Evolutionary conservation across 2,797 vertebrate species (phyloP).

Genomic region (Sphenopsis melanotis): DNA sequence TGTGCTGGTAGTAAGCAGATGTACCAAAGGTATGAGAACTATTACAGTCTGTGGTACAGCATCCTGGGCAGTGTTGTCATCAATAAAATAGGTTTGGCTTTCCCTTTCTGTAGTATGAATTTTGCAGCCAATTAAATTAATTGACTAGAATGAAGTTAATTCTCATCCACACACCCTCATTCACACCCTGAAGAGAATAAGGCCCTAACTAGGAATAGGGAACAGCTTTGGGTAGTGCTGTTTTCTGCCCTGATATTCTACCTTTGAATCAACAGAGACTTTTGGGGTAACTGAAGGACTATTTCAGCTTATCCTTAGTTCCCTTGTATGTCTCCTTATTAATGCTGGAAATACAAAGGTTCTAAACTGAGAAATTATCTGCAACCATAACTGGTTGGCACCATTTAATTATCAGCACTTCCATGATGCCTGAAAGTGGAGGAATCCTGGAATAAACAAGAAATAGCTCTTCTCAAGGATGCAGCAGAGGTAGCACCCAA

Average conservation of each 20-base stretch:
- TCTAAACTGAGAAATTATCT: background rate
- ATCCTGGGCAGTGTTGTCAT: background rate
- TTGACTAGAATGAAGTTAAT: background rate
- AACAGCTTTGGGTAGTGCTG: background rate
- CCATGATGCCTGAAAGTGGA: background rate
- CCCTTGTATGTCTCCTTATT: fast-evolving
- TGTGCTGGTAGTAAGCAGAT: background rate
- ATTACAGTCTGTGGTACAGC: fast-evolving
- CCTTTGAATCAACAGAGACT: background rate
- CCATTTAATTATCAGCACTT: background rate
- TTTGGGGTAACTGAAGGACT: background rate
- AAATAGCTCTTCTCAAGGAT: background rate
- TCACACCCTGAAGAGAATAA: background rate
- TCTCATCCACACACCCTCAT: background rate
- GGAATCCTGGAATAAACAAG: background rate
- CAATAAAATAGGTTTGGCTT: background rate
- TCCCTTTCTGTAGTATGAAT: background rate
- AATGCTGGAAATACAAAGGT: background rate
- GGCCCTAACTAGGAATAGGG: background rate
- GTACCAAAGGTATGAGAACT: background rate
- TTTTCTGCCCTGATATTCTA: background rate
- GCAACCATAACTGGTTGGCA: background rate
- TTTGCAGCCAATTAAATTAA: background rate
- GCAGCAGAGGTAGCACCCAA: background rate
- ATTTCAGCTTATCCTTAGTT: background rate